Percentiles rank a stretch among this genome's conserved stretches.
phyloP scores from a whole-genome alignment of 1,140 invertebrate genomes.

The Drosophila subpulchrella region DNA sequence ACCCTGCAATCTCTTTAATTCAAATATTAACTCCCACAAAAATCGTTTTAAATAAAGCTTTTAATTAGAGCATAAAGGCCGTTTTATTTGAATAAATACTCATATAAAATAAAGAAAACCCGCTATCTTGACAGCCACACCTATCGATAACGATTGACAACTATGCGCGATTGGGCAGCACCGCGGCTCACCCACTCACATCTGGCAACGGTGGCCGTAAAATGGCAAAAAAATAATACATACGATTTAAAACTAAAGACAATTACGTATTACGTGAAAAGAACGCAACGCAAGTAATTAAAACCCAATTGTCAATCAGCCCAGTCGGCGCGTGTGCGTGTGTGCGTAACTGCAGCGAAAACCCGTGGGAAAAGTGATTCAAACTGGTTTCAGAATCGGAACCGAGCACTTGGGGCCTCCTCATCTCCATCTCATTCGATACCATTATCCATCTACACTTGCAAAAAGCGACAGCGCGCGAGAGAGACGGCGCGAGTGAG shows the following conservation, averaged over 20 bases:
- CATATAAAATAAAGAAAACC: too few relatives aligned
- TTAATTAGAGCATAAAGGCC: too few relatives aligned
- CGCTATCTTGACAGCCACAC: background rate
- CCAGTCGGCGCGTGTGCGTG: constrained; percentile 52
- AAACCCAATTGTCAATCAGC: constrained; percentile 38
- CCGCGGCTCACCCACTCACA: background rate
- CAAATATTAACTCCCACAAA: background rate
- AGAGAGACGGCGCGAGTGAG: constrained; percentile 53
- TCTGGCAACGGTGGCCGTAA: constrained; percentile 50
- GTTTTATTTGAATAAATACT: too few relatives aligned
- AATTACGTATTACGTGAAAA: constrained; percentile 82
- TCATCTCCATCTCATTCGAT: constrained; percentile 25
- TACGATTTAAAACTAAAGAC: constrained; percentile 78
- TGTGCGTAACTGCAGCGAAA: constrained; percentile 34
- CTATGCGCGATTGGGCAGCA: background rate
- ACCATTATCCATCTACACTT: constrained; percentile 74
- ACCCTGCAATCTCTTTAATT: background rate
- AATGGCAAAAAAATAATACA: constrained; percentile 79
- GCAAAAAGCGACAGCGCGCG: constrained; percentile 61
- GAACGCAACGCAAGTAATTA: constrained; percentile 66
- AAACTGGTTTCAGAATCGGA: constrained; percentile 57
- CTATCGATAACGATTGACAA: constrained; percentile 2
- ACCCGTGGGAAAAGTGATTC: constrained; percentile 53
- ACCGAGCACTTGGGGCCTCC: constrained; percentile 51
- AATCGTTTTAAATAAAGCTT: too few relatives aligned